Conservation (phyloP, 2,888 invertebrate genomes). For the Agonopterix subpropinquella region DNA sequence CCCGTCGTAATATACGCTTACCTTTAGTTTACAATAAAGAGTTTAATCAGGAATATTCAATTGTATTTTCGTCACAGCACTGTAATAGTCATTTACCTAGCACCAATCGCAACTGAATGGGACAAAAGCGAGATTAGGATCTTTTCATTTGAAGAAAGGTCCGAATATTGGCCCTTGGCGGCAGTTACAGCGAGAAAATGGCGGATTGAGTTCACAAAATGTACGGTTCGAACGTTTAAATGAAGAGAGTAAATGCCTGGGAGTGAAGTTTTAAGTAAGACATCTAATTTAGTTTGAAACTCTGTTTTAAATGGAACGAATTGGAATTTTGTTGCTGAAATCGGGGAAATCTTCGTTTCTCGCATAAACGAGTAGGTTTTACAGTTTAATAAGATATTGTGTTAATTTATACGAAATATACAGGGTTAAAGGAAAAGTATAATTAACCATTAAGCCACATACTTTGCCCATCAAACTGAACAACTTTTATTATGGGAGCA, state of each 20-base stretch:
- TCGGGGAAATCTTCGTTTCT: not conserved
- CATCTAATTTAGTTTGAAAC: not conserved
- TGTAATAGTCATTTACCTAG: conserved; percentile 16
- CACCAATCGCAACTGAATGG: conserved; percentile 38
- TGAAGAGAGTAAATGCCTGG: not conserved
- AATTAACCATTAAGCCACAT: no score
- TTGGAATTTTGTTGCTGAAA: not conserved
- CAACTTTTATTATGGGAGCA: no score
- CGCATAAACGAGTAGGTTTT: no score
- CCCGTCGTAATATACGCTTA: no score
- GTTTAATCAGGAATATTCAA: no score
- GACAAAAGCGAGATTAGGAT: conserved; percentile 54
- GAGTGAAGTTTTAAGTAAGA: not conserved
- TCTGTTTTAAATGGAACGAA: not conserved
- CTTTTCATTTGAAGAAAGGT: conserved; percentile 56
- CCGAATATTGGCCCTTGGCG: conserved; percentile 48
- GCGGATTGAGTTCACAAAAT: conserved; percentile 41
- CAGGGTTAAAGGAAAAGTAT: no score
- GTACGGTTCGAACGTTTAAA: conserved; percentile 23
- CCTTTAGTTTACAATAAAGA: no score
- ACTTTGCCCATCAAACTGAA: no score
- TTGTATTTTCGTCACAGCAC: no score
- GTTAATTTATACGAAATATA: no score
- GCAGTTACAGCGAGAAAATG: conserved; percentile 33
- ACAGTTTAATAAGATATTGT: no score